Conservation (phyloP, 2,797 vertebrate genomes). For the Silurus aristotelis region DNA sequence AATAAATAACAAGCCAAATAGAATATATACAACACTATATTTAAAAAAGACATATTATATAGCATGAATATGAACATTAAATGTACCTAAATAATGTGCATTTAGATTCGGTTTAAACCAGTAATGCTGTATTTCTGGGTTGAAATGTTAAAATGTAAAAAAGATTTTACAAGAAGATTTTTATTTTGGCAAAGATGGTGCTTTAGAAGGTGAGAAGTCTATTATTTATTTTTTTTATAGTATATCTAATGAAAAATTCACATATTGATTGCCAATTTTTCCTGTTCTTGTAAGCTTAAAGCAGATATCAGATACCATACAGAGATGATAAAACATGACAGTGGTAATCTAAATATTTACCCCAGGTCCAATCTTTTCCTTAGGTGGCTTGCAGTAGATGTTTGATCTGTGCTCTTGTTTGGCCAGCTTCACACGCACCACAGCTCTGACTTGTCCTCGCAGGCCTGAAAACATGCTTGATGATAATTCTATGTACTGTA, state of each 20-base stretch:
- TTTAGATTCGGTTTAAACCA: neutral
- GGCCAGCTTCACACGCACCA: constrained; percentile 48
- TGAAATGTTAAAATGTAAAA: neutral
- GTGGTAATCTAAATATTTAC: constrained; percentile 66
- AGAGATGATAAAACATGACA: neutral
- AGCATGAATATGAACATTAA: neutral
- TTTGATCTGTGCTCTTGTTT: constrained; percentile 60
- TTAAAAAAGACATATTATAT: neutral
- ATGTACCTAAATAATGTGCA: neutral
- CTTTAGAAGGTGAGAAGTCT: neutral
- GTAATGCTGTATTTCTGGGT: neutral
- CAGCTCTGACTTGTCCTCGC: constrained; percentile 51
- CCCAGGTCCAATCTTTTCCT: constrained; percentile 75
- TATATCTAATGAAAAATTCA: neutral
- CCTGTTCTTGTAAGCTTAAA: neutral
- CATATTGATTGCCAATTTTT: neutral
- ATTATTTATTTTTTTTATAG: neutral
- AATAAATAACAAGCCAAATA: neutral
- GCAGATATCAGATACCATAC: neutral
- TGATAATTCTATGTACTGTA: neutral
- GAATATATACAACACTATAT: neutral
- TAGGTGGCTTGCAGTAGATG: constrained; percentile 74
- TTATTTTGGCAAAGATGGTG: neutral
- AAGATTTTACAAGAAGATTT: neutral
- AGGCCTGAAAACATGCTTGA: constrained; percentile 65